Evolutionary conservation across 1,140 invertebrate genomes (phyloP), one percentile per base, ranked within the genome.

Genomic region (Zaprionus davidi): DNA sequence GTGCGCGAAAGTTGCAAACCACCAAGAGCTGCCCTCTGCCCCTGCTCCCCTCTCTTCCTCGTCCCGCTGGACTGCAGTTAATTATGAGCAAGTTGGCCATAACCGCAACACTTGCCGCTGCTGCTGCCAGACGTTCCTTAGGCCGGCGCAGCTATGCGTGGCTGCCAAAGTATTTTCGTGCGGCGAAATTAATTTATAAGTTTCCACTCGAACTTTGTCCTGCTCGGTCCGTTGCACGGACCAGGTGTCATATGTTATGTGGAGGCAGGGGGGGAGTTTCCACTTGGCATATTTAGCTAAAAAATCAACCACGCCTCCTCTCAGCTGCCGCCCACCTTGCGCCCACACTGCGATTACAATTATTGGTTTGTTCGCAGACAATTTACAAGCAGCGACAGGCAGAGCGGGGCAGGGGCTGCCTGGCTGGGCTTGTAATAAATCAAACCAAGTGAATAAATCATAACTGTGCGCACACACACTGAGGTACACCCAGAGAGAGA

Each of bases 371-470:
- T 46, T 17, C 41, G 41, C 41, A 9, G 9, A 9, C 53, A 56
- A 26, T 56, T 26, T 56, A 51, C 46, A 31, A 28, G 24, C 12
- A n/a, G 49, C 31, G 9, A 34, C 31, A 34, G 31, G 31, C 31
- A 11, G 17, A 31, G 22, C 17, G 22, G 11, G 24, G 3, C 22
- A 71, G 26, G 28, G 28, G 31, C 31, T 11, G 31, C 2, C 31
- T 9, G 31, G 31, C 31, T 34, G 31, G 31, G 69, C 74, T 76
- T 84, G 84, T 84, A 90, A 88, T 88, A 88, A 88, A 88, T 88
- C 84, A 88, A 88, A 88, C 84, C 81, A 88, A 88, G 84, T 88
- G 85, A 88, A 88, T 88, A 88, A 88, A 88, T 88, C 84, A 88
- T 88, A 88, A 81, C 84, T 81, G 83, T 55, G 76, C 56, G 11